Base-by-base conservation (phyloP, 2,113 vertebrate genomes). In the Excalfactoria chinensis region DNA sequence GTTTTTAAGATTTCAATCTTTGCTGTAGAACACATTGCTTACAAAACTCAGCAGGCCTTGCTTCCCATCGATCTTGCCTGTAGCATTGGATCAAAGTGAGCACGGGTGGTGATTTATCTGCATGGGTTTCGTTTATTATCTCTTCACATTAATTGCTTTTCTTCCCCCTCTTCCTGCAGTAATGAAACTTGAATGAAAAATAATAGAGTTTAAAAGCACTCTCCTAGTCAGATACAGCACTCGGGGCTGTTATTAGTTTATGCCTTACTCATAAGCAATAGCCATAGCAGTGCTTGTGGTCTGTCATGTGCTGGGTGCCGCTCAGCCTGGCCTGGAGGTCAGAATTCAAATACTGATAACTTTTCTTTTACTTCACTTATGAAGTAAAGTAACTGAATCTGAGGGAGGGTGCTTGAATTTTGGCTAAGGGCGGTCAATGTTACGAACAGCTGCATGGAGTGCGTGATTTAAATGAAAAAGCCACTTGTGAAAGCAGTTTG, bases 91-190 rank as follows among this genome's bases (percentile, higher is more conserved):
- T 78, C 55, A 59, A 86, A 88, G 58, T 21, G 40, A 91, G 35
- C 56, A 68, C 0, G 4, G 37, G 22, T 74, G 40, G 80, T 89
- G 77, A 34, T 88, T 90, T 70, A 80, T 80, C 51, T 94, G 40
- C 12, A 12, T 28, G 25, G 12, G 20, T n/a, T 93, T 91, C 83
- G 46, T 82, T 80, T 93, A 56, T 91, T 75, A 72, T 91, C 30
- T 90, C 90, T 90, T 81, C 17, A 41, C n/a, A 34, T 84, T 84
- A 91, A 87, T 73, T 92, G 51, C 22, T 88, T 93, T 95, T 83
- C 51, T 80, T 88, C 32, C 25, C 26, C 26, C 35, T 79, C 44
- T 80, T 44, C 66, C 63, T 80, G 88, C 56, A 93, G 8, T 77
- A 79, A 41, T 28, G n/a, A 83, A 79, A 73, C 55, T 66, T 66